Conservation (phyloP, 2,113 vertebrate species). For the Corvus moneduloides region DNA sequence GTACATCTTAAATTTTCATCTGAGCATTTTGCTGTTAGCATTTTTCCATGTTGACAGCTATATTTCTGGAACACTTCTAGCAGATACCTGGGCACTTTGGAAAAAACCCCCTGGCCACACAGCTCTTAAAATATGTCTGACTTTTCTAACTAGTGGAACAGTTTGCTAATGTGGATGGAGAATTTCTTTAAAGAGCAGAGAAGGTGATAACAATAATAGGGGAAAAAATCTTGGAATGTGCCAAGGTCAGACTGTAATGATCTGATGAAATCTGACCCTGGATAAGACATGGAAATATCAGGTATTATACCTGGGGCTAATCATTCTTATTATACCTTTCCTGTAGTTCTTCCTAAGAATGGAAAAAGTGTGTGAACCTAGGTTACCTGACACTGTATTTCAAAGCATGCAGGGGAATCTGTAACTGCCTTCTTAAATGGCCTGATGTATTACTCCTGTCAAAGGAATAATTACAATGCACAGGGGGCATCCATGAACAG, state of each 20-base stretch:
- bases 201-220: neutral
- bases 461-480: neutral
- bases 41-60: slow-evolving; percentile 51
- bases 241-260: neutral
- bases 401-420: neutral
- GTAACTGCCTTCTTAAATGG: neutral
- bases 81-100: slow-evolving; percentile 24
- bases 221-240: slow-evolving; percentile 18
- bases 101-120: slow-evolving; percentile 51
- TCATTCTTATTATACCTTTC: neutral
- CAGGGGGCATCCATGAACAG: neutral
- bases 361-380: neutral
- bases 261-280: neutral
- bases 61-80: neutral
- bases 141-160: neutral
- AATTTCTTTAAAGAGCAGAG: slow-evolving; percentile 13
- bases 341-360: neutral
- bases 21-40: slow-evolving; percentile 36
- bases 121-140: neutral
- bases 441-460: neutral
- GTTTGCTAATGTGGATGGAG: neutral
- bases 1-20: slow-evolving; percentile 21
- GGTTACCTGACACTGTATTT: neutral
- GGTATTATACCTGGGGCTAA: slow-evolving; percentile 17
- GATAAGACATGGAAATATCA: slow-evolving; percentile 13